Base-by-base conservation (phyloP, 2,888 invertebrate species). In the Pseudococcus jackbeardsleyi region DNA sequence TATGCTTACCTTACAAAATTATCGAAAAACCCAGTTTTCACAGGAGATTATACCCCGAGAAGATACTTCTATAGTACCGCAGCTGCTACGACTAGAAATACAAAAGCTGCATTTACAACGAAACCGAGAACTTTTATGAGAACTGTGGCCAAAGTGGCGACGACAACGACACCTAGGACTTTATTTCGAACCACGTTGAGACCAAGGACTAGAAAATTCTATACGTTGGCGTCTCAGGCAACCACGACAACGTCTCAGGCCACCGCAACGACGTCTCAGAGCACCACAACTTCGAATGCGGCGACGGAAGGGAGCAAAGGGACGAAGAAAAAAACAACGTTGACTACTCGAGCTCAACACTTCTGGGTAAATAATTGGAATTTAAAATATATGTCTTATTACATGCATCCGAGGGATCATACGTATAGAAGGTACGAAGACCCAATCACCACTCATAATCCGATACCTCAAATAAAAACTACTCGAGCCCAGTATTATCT, bases 311-410 rank as follows among this genome's bases (percentile, higher is more conserved):
- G 33, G 6, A 26, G 3, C 11, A 12, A 12, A 33, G 3, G 0
- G 5, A 6, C 68, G 5, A 4, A 12, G 33, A 72, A 72, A 33
- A 3, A 72, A 11, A 33, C 68, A 0, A 26, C 26, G 19, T 22
- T 33, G 12, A 5, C 68, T 0, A 26, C 68, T 12, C 3, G 19
- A 19, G 7, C 54, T 15, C 5, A 59, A 59, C 59, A 72, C 33
- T 72, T 11, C 12, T 72, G 68, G 68, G 33, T 72, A 4, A 72
- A 72, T n/a, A 72, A 72, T 12, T 72, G 68, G 68, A 72, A 72
- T 72, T 11, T 15, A 33, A 12, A 1, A 33, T 33, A 33, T 6
- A 22, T 72, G 26, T 72, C 68, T 22, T 72, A 72, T 33, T 72
- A 72, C 68, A 72, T 72, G 68, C 4, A 15, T 9, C 33, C 68